Percentiles rank a stretch among this genome's conserved stretches.
These are phyloP conservation scores for Girardia tigrina DNA, from an alignment of 2,888 invertebrate genomes.

Conservation along the genomic window DNA sequence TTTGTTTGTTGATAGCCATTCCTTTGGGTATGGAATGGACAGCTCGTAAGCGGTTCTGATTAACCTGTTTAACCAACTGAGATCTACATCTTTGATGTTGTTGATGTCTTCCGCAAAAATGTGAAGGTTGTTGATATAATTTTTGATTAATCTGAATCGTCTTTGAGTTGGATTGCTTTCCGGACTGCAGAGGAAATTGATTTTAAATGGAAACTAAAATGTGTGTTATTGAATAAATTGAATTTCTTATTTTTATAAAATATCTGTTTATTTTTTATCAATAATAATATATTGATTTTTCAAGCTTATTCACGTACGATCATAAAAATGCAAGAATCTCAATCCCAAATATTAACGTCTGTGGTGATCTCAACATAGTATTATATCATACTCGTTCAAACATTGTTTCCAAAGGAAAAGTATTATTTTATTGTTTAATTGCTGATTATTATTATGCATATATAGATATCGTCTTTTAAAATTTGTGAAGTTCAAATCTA, in stretches of 20 bases:
- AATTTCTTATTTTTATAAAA: not conserved
- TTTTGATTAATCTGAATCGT: too few relatives aligned
- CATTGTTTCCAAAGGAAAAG: constrained; percentile 58
- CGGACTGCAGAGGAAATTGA: too few relatives aligned
- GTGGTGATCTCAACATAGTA: constrained; percentile 69
- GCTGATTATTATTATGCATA: constrained; percentile 37
- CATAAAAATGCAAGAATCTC: not conserved
- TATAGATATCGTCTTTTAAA: constrained; percentile 59
- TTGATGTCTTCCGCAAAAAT: too few relatives aligned
- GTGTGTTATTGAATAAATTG: not conserved
- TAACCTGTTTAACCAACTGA: too few relatives aligned
- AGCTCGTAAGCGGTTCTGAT: too few relatives aligned
- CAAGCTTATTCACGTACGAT: not conserved
- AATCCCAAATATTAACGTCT: constrained; percentile 61
- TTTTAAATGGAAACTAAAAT: not conserved
- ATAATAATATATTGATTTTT: not conserved
- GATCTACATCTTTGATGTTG: too few relatives aligned
- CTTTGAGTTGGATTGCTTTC: too few relatives aligned
- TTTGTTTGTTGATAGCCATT: too few relatives aligned
- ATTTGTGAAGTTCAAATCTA: constrained; percentile 76
- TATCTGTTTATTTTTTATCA: not conserved
- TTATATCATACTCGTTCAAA: constrained; percentile 69
- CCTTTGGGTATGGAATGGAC: too few relatives aligned
- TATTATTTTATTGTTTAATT: constrained; percentile 38
- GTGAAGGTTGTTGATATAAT: too few relatives aligned